Percentiles rank a stretch among this genome's conserved stretches.
phyloP scores from a whole-genome alignment of 1,140 invertebrate species.

The Sinonovacula constricta region DNA sequence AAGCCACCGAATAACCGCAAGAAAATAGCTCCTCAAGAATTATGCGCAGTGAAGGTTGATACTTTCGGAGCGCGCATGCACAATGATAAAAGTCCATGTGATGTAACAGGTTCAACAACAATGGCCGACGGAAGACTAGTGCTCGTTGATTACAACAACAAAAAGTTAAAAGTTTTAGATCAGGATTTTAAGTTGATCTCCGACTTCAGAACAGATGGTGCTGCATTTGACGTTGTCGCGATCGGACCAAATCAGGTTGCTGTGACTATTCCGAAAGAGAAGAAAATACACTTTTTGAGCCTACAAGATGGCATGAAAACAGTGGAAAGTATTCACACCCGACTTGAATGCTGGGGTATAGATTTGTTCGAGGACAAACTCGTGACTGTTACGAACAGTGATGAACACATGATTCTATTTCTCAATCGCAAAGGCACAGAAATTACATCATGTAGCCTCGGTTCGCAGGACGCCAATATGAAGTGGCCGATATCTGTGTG shows the following conservation, averaged over 20 bases:
- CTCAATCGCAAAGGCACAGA: slow-evolving; percentile 28
- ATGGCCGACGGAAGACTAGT: slow-evolving; percentile 38
- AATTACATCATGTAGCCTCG: slow-evolving; percentile 36
- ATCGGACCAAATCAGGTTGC: slow-evolving; percentile 33
- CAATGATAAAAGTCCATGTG: slow-evolving; percentile 48
- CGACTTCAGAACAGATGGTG: slow-evolving; percentile 47
- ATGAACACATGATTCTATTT: slow-evolving; percentile 46
- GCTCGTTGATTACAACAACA: slow-evolving; percentile 44
- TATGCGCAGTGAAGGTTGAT: slow-evolving; percentile 38
- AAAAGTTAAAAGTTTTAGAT: slow-evolving; percentile 42
- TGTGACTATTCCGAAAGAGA: slow-evolving; percentile 39
- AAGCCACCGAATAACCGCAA: slow-evolving; percentile 20
- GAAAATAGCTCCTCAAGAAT: slow-evolving; percentile 13
- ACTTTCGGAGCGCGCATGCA: slow-evolving; percentile 40
- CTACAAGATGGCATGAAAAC: slow-evolving; percentile 38
- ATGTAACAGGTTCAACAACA: slow-evolving; percentile 41
- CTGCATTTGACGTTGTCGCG: slow-evolving; percentile 26
- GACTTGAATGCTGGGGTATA: slow-evolving; percentile 42
- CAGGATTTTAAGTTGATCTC: slow-evolving; percentile 30
- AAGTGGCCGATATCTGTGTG: slow-evolving; percentile 51
- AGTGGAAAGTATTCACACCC: slow-evolving; percentile 34
- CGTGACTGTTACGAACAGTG: slow-evolving; percentile 37
- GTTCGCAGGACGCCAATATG: slow-evolving; percentile 44
- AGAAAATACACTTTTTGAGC: slow-evolving; percentile 44
- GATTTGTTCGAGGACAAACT: slow-evolving; percentile 36